Percentiles rank a stretch among this genome's conserved stretches.
Conservation (phyloP, 2,797 vertebrate genomes). For the Sebastes jordani region DNA sequence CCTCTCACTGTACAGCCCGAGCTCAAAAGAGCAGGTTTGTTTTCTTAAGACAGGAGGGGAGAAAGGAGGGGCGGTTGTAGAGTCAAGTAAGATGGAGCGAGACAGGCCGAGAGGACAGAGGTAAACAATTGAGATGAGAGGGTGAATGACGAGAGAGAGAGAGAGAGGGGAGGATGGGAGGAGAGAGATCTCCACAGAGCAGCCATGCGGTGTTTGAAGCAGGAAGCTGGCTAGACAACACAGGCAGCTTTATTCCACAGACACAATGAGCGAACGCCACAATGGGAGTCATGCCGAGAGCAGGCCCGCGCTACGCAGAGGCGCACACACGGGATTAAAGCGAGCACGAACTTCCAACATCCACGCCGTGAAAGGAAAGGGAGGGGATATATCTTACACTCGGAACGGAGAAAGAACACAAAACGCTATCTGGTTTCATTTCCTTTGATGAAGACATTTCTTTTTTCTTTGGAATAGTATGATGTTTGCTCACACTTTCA, state of each 20-base stretch:
- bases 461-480: constrained; percentile 50
- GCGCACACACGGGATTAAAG: constrained; percentile 77
- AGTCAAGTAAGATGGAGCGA: constrained; percentile 34
- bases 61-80: constrained; percentile 40
- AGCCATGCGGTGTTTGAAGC: constrained; percentile 80
- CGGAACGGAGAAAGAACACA: constrained; percentile 34
- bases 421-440: constrained; percentile 37
- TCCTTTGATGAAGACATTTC: constrained; percentile 50
- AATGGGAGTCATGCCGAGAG: constrained; percentile 84
- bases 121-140: constrained; percentile 61
- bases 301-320: constrained; percentile 74
- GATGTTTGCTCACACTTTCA: constrained; percentile 61
- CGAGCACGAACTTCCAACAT: constrained; percentile 73
- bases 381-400: constrained; percentile 59
- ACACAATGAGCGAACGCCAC: constrained; percentile 82
- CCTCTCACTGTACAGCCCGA: constrained; percentile 43
- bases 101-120: constrained; percentile 45
- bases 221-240: constrained; percentile 87
- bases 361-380: constrained; percentile 68
- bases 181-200: constrained; percentile 71
- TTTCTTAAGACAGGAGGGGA: constrained; percentile 55
- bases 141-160: constrained; percentile 45
- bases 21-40: constrained; percentile 72
- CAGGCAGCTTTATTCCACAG: constrained; percentile 82
- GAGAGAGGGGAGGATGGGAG: constrained; percentile 41